Evolutionary conservation across 2,113 vertebrate species (phyloP).

Genomic region (Sturnira hondurensis): DNA sequence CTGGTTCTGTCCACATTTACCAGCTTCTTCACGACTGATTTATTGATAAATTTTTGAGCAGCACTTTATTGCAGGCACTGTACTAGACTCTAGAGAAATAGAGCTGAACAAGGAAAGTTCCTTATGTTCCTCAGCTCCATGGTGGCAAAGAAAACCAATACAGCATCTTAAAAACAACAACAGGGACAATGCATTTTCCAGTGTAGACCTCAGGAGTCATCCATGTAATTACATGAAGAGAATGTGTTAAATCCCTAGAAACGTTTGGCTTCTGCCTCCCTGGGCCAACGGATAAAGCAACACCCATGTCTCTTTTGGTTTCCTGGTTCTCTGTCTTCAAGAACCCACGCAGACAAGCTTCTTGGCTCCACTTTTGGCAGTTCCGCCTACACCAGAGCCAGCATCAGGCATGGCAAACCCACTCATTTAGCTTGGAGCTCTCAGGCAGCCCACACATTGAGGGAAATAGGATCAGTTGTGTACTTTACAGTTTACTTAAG

Average conservation of each 20-base stretch:
- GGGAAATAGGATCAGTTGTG: neutral
- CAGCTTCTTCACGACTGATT: neutral
- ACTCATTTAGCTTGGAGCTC: neutral
- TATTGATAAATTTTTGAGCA: neutral
- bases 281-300: neutral
- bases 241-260: neutral
- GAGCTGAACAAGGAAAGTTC: neutral
- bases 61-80: neutral
- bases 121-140: neutral
- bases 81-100: neutral
- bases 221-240: neutral
- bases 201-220: neutral
- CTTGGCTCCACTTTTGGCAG: neutral
- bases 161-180: neutral
- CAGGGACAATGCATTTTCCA: neutral
- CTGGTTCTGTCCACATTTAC: neutral
- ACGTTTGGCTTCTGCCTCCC: neutral
- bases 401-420: neutral
- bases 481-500: conserved; percentile 30
- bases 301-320: neutral
- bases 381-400: neutral
- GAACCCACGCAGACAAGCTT: neutral
- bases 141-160: neutral
- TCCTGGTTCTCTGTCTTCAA: neutral
- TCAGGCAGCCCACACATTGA: neutral